Percentiles rank a stretch among this genome's conserved stretches.
phyloP scores from a whole-genome alignment of 2,113 vertebrate genomes.

The Gymnarchus niloticus region DNA sequence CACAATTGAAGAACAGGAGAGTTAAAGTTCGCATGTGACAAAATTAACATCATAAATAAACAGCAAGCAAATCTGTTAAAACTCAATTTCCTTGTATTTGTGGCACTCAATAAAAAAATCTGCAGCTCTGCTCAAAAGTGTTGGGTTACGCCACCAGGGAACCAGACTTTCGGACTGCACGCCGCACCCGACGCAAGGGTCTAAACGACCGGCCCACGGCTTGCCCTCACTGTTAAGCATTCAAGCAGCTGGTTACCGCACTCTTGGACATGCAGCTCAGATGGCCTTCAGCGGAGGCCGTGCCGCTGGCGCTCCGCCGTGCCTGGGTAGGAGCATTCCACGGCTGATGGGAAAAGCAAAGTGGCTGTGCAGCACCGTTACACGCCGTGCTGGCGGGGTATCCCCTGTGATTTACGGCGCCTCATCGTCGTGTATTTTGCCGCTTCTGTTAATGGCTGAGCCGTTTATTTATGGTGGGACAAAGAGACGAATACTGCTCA shows the following conservation, averaged over 20 bases:
- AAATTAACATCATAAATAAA: neutral
- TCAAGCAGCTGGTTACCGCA: constrained; percentile 11
- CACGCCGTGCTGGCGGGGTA: neutral
- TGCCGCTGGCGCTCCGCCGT: neutral
- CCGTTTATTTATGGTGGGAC: neutral
- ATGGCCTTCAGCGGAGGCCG: neutral
- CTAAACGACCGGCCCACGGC: neutral
- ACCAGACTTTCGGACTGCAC: neutral
- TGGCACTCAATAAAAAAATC: neutral
- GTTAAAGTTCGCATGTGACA: neutral
- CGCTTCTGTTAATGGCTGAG: neutral
- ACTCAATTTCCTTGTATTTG: neutral
- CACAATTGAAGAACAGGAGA: neutral
- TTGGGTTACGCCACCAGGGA: neutral
- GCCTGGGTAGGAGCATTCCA: neutral
- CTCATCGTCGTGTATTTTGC: neutral
- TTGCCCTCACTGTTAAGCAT: neutral
- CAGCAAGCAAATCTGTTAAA: neutral
- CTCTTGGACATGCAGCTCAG: neutral
- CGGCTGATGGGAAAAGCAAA: neutral
- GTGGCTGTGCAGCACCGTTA: too few species aligned
- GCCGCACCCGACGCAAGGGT: too few species aligned
- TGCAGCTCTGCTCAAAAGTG: neutral
- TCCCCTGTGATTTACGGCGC: neutral
- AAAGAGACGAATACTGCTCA: neutral